These are phyloP conservation scores for Baccha elongata DNA, from an alignment of 2,888 invertebrate species.

Conservation along the genomic window DNA sequence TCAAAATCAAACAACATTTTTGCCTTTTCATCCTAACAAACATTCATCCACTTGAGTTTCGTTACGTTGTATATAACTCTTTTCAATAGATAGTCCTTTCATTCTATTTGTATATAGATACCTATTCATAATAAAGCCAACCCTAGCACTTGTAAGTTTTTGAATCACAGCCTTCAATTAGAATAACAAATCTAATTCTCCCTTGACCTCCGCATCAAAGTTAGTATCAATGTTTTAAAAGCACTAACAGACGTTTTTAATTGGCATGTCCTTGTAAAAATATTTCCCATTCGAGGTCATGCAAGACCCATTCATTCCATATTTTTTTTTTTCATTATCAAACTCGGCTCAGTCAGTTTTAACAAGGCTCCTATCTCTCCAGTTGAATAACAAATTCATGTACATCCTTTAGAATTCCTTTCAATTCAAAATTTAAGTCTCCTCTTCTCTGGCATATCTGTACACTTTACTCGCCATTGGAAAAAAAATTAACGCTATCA, in stretches of 20 bases:
- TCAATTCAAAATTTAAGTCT: conserved; percentile 38
- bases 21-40: too few relatives aligned
- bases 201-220: conserved; percentile 12
- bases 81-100: conserved; percentile 11
- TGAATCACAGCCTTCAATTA: conserved; percentile 26
- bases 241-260: not conserved
- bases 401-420: conserved; percentile 47
- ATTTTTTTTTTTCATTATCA: not conserved
- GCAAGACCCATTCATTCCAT: not conserved
- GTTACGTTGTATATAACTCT: too few relatives aligned
- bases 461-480: conserved; percentile 22
- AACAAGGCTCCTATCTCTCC: conserved; percentile 2
- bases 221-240: conserved; percentile 20
- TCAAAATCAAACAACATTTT: too few relatives aligned
- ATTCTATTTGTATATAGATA: conserved; percentile 18
- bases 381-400: conserved; percentile 34
- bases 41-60: too few relatives aligned
- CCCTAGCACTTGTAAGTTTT: conserved; percentile 1
- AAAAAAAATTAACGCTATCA: conserved; percentile 23
- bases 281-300: conserved; percentile 1
- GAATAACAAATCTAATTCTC: conserved; percentile 9
- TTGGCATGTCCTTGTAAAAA: conserved; percentile 33
- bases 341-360: conserved; percentile 29
- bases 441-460: conserved; percentile 14
- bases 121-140: not conserved